phyloP scores from a whole-genome alignment of 2,797 vertebrate species.

The Adelosebastes latens region DNA sequence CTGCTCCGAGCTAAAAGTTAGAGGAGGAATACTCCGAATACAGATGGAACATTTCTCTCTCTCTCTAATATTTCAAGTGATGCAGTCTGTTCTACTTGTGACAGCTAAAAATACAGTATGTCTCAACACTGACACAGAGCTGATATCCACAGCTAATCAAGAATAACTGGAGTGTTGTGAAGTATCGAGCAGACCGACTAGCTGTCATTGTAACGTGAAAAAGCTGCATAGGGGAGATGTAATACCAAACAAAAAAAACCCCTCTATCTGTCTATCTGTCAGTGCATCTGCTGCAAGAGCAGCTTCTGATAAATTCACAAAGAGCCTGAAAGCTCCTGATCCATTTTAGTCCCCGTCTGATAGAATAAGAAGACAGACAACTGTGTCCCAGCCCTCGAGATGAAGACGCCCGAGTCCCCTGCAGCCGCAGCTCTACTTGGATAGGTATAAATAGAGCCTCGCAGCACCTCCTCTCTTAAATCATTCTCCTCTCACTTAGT shows the following conservation, averaged over 20 bases:
- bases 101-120: not conserved
- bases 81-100: not conserved
- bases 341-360: constrained; percentile 50
- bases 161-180: constrained; percentile 16
- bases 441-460: constrained; percentile 64
- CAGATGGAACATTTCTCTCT: not conserved
- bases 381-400: constrained; percentile 34
- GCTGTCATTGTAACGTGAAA: constrained; percentile 18
- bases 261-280: constrained; percentile 33
- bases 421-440: constrained; percentile 27
- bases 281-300: constrained; percentile 24
- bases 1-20: not conserved
- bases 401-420: constrained; percentile 28
- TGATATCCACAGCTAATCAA: constrained; percentile 41
- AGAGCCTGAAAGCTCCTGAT: constrained; percentile 43
- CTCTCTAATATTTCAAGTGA: not conserved
- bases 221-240: constrained; percentile 23
- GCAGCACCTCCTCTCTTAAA: constrained; percentile 49
- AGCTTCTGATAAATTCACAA: constrained; percentile 39
- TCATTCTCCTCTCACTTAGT: constrained; percentile 49
- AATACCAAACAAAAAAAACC: not conserved
- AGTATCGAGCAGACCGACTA: constrained; percentile 19
- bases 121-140: constrained; percentile 19
- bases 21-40: not conserved
- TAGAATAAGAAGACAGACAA: constrained; percentile 45